Conservation (phyloP, 2,888 invertebrate genomes). For the Epirrhoe alternata region DNA sequence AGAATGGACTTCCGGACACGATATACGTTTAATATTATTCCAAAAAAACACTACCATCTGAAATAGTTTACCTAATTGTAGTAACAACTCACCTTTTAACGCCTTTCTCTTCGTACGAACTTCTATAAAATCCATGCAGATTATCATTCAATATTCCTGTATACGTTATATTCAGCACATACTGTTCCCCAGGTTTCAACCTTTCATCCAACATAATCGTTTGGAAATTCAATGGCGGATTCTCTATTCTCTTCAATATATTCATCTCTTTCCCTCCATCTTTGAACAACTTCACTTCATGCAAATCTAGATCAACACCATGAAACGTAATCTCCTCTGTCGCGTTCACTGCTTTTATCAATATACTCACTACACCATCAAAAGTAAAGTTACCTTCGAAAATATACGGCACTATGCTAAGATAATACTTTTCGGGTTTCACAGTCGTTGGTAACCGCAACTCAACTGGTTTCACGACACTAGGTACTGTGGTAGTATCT, state of each 20-base stretch:
- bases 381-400: slow-evolving; percentile 92
- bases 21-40: no score
- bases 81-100: slow-evolving; percentile 86
- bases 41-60: no score
- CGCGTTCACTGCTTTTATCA: slow-evolving; percentile 85
- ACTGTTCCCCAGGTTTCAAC: slow-evolving; percentile 86
- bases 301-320: slow-evolving; percentile 88
- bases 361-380: slow-evolving; percentile 88
- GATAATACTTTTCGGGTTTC: slow-evolving; percentile 88
- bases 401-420: slow-evolving; percentile 90
- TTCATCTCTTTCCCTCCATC: slow-evolving; percentile 61
- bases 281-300: slow-evolving; percentile 81
- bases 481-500: slow-evolving; percentile 60
- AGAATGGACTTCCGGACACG: no score
- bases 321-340: slow-evolving; percentile 91
- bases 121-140: slow-evolving; percentile 92
- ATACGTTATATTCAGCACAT: slow-evolving; percentile 89
- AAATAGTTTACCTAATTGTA: neutral
- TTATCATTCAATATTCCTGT: slow-evolving; percentile 90
- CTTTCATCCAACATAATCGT: slow-evolving; percentile 86
- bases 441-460: slow-evolving; percentile 89
- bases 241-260: slow-evolving; percentile 77
- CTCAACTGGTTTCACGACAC: slow-evolving; percentile 64
- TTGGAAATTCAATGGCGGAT: slow-evolving; percentile 88
- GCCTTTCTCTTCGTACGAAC: slow-evolving; percentile 89